Conservation (phyloP, 2,113 vertebrate species). For the Odocoileus virginianus region DNA sequence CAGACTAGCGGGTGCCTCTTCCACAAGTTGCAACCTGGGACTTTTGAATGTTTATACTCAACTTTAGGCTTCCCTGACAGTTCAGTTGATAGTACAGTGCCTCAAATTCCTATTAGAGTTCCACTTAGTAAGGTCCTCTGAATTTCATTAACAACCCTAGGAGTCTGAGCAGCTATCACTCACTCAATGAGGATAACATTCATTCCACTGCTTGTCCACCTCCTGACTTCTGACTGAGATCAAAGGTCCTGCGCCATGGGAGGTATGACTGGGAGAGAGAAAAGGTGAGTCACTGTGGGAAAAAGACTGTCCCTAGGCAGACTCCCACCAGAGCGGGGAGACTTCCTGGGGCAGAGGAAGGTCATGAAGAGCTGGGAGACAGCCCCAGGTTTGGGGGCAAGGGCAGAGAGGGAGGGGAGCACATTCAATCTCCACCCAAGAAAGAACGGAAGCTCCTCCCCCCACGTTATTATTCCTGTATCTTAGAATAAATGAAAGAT, state of each 20-base stretch:
- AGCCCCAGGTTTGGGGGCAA: not conserved
- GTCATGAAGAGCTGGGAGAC: fast-evolving
- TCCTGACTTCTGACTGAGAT: not conserved
- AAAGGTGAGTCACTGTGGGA: not conserved
- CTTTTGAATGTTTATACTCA: not conserved
- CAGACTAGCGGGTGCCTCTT: not conserved
- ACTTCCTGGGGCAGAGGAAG: not conserved
- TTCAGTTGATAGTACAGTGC: not conserved
- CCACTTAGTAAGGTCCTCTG: not conserved
- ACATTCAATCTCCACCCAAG: not conserved
- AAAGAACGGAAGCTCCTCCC: not conserved
- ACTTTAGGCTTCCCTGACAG: not conserved
- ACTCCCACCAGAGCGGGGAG: not conserved
- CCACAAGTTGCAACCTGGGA: not conserved
- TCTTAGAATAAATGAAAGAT: not conserved
- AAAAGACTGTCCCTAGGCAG: not conserved
- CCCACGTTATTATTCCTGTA: not conserved
- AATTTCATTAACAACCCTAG: not conserved
- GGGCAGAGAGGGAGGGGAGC: not conserved
- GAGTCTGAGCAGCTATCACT: not conserved
- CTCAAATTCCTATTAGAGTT: not conserved
- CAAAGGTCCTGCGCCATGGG: not conserved
- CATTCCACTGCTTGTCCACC: not conserved
- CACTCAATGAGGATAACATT: not conserved
- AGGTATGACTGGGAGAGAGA: not conserved